phyloP scores from a whole-genome alignment of 2,888 invertebrate species.

The Buathra laborator region DNA sequence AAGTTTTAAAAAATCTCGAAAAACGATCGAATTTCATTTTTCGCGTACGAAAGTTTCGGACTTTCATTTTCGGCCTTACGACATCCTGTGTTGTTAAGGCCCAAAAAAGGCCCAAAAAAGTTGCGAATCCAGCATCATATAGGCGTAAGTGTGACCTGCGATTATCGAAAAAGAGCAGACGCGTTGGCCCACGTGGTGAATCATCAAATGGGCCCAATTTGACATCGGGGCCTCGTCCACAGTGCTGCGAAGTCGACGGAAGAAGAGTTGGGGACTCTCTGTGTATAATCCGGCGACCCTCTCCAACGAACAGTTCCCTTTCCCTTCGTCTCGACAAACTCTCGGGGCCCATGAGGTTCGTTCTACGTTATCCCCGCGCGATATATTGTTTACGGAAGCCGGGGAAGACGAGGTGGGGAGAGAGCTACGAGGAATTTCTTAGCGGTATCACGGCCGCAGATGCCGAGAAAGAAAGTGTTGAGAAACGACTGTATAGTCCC shows the following conservation, averaged over 20 bases:
- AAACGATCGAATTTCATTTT: not conserved
- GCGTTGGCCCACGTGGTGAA: conserved; percentile 17
- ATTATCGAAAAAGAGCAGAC: conserved; percentile 9
- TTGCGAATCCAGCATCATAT: not conserved
- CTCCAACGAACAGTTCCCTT: conserved; percentile 46
- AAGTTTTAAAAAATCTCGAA: not conserved
- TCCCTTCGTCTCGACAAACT: conserved; percentile 16
- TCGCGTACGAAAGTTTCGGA: not conserved
- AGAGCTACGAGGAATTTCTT: conserved; percentile 55
- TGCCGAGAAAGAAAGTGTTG: conserved; percentile 59
- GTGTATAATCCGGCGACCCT: conserved; percentile 14
- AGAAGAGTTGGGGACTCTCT: conserved; percentile 30
- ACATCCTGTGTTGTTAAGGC: not conserved
- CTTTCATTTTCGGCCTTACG: conserved; percentile 42
- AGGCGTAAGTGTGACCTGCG: conserved; percentile 3
- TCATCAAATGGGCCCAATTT: conserved; percentile 25
- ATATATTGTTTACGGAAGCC: conserved; percentile 66
- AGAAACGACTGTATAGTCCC: conserved; percentile 34
- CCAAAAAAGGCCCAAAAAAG: conserved; percentile 13
- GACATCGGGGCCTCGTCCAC: conserved; percentile 6
- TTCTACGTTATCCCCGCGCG: conserved; percentile 50
- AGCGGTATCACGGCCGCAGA: conserved; percentile 63
- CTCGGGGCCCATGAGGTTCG: conserved; percentile 29
- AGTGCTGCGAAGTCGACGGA: conserved; percentile 53
- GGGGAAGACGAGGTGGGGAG: conserved; percentile 32